Conservation (phyloP, 1,140 invertebrate genomes). For the Zaprionus ghesquierei region DNA sequence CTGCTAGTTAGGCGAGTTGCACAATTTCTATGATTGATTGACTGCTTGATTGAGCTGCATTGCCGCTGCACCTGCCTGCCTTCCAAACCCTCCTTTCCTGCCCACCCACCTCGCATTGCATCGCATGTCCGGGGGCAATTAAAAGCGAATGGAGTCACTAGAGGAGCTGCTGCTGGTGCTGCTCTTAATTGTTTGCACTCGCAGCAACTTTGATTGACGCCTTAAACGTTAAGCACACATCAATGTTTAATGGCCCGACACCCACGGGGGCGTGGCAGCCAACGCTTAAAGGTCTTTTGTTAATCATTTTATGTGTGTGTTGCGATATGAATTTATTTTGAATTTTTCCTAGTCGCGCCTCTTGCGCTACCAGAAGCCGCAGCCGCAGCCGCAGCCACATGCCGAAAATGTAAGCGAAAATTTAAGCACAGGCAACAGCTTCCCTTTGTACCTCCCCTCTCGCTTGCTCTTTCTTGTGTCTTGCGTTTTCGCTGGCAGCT, state of each 20-base stretch:
- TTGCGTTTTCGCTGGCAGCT: neutral
- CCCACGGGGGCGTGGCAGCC: slow-evolving; percentile 25
- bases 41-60: slow-evolving; percentile 62
- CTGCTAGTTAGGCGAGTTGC: slow-evolving; percentile 54
- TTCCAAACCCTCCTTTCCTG: no score
- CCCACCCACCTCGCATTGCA: neutral
- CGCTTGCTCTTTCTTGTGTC: neutral
- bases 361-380: slow-evolving; percentile 34
- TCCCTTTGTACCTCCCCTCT: neutral
- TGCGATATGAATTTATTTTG: slow-evolving; percentile 53
- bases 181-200: slow-evolving; percentile 75
- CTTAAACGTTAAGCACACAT: slow-evolving; percentile 63
- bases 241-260: slow-evolving; percentile 63
- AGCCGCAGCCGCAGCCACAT: slow-evolving; percentile 36
- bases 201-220: slow-evolving; percentile 60
- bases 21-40: slow-evolving; percentile 69
- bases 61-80: neutral
- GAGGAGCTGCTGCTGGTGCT: slow-evolving; percentile 14
- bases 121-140: slow-evolving; percentile 69
- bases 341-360: slow-evolving; percentile 48
- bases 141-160: slow-evolving; percentile 55
- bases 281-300: slow-evolving; percentile 21
- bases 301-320: slow-evolving; percentile 63
- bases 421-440: slow-evolving; percentile 32
- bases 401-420: slow-evolving; percentile 52